Percentiles rank a stretch among this genome's conserved stretches.
Conservation (phyloP, 2,113 vertebrate genomes). For the Tetrax tetrax region DNA sequence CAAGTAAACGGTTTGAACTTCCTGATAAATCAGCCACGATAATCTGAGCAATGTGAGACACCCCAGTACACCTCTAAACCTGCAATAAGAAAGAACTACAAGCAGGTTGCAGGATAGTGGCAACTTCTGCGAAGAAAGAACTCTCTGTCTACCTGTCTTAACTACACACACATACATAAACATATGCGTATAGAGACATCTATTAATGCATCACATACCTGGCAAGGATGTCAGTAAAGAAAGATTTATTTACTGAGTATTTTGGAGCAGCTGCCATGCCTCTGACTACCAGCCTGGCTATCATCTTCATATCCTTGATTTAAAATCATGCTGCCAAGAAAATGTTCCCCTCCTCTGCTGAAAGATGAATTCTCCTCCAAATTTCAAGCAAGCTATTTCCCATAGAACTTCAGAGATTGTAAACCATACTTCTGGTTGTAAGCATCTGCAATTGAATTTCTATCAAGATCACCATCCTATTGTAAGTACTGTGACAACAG, state of each 20-base stretch:
- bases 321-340: background rate
- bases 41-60: background rate
- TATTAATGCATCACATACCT: background rate
- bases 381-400: background rate
- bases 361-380: background rate
- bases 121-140: background rate
- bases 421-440: background rate
- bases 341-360: background rate
- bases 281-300: background rate
- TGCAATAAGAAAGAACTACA: background rate
- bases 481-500: background rate
- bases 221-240: background rate
- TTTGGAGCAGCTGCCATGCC: background rate
- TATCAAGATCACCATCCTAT: background rate
- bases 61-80: background rate
- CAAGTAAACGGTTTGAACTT: constrained; percentile 32
- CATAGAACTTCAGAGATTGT: background rate
- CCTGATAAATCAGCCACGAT: background rate
- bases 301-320: background rate
- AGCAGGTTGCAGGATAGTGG: background rate
- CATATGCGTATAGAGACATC: background rate
- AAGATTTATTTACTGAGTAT: background rate
- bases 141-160: background rate
- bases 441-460: background rate
- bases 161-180: background rate